Conservation (phyloP, 1,140 invertebrate species). For the Cyrtorhinus lividipennis region DNA sequence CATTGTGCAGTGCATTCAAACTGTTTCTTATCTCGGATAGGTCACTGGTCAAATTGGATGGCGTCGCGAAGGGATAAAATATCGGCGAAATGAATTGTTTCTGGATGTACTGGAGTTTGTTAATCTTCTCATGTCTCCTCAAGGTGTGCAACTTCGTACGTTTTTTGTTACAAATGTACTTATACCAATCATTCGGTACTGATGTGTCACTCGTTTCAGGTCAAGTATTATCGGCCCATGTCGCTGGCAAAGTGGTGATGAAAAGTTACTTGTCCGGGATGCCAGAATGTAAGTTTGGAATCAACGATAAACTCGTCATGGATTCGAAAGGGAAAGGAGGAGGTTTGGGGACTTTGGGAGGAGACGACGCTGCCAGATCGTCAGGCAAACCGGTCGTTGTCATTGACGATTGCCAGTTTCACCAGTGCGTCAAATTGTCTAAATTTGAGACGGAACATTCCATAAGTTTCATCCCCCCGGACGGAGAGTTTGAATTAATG, state of each 20-base stretch:
- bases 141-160: slow-evolving; percentile 46
- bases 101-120: slow-evolving; percentile 98
- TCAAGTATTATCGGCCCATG: slow-evolving; percentile 96
- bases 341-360: slow-evolving; percentile 42
- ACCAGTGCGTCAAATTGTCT: slow-evolving; percentile 98
- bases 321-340: slow-evolving; percentile 62
- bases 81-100: slow-evolving; percentile 96
- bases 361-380: slow-evolving; percentile 69
- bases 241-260: slow-evolving; percentile 99
- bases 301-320: slow-evolving; percentile 99
- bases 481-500: slow-evolving; percentile 99
- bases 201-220: slow-evolving; percentile 40
- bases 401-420: slow-evolving; percentile 99
- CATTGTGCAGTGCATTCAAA: too few species aligned
- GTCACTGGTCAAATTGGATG: slow-evolving; percentile 99
- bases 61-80: slow-evolving; percentile 98
- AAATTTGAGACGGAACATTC: slow-evolving; percentile 99
- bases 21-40: too few species aligned
- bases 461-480: slow-evolving; percentile 98
- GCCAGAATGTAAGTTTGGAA: slow-evolving; percentile 99
- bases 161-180: too few species aligned
- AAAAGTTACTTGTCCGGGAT: slow-evolving; percentile 99
- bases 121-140: slow-evolving; percentile 97
- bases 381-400: slow-evolving; percentile 92
- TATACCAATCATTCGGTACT: too few species aligned